A percentile compares a stretch with the other conserved stretches of the same genome.
Conservation (phyloP, 1,140 invertebrate species). For the Pachypeltis micranthus region DNA sequence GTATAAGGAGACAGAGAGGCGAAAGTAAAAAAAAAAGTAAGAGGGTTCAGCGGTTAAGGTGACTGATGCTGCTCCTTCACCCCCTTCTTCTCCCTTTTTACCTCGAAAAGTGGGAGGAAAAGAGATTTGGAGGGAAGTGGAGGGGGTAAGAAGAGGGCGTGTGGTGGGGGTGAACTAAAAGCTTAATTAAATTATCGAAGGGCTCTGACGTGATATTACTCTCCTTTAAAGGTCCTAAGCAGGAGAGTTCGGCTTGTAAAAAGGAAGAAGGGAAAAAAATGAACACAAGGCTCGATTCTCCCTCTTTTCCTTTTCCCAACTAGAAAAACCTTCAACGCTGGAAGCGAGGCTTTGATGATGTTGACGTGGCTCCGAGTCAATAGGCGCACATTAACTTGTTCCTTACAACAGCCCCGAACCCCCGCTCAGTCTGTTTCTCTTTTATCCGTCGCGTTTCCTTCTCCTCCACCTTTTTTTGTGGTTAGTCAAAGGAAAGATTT, state of each 20-base stretch:
- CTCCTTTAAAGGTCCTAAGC: not conserved
- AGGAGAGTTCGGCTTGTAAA: slow-evolving; percentile 1
- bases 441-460: no score
- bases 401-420: not conserved
- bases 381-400: slow-evolving; percentile 13
- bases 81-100: not conserved
- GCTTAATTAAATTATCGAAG: slow-evolving; percentile 14
- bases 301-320: no score
- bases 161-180: slow-evolving; percentile 1
- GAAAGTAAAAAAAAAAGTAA: not conserved
- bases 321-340: not conserved
- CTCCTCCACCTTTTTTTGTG: not conserved
- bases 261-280: no score
- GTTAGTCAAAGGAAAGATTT: not conserved
- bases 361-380: slow-evolving; percentile 8
- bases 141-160: not conserved
- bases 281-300: not conserved
- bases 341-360: slow-evolving; percentile 4
- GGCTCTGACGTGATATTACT: slow-evolving; percentile 14
- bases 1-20: not conserved
- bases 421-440: no score
- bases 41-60: not conserved
- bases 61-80: not conserved
- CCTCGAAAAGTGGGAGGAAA: no score
- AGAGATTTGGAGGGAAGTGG: not conserved